Base-by-base conservation (phyloP, 2,113 vertebrate genomes). In the Suricata suricatta region DNA sequence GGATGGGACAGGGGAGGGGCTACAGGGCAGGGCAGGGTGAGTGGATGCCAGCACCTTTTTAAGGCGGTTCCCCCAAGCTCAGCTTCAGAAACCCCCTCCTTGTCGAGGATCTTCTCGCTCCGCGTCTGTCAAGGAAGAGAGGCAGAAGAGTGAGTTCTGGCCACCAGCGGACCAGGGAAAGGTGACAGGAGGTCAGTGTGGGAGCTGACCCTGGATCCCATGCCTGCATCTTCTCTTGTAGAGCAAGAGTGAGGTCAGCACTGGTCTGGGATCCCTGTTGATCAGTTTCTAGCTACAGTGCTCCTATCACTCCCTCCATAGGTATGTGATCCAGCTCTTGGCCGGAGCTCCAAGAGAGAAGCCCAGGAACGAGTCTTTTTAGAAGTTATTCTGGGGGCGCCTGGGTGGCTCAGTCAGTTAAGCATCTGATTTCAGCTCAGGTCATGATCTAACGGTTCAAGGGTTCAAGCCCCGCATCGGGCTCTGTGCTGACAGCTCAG, bases 11-110 rank as follows among this genome's bases (percentile, higher is more conserved):
- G 29, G 17, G 79, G 52, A 7, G 57, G n/a, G 29, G 16, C 47
- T 31, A 33, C 12, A 41, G n/a, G 27, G 29, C 7, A 2, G 17
- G 50, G 47, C 33, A 11, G 27, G 60, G 50, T 25, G 74, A 54
- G 15, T 23, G 64, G 21, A 35, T 44, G 69, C 47, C 74, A 52
- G 91, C 77, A 99, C 99, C 99, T 99, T 98, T 99, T 99, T 90
- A 99, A 99, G 80, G 97, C 98, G 3, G 99, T 98, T 98, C 99
- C 99, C 96, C 98, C 99, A 66, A 99, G 97, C 88, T 99, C 98
- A 82, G 97, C 95, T 97, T 99, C 99, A 72, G 98, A 98, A 96
- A 98, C 98, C 16, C 98, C 98, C 93, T 99, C 99, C 83, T 99
- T 99, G 80, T 99, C 99, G 1, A 99, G 99, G 90, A 99, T 98